Evolutionary conservation across 1,140 invertebrate species (phyloP).

Genomic region (Proales similis): DNA sequence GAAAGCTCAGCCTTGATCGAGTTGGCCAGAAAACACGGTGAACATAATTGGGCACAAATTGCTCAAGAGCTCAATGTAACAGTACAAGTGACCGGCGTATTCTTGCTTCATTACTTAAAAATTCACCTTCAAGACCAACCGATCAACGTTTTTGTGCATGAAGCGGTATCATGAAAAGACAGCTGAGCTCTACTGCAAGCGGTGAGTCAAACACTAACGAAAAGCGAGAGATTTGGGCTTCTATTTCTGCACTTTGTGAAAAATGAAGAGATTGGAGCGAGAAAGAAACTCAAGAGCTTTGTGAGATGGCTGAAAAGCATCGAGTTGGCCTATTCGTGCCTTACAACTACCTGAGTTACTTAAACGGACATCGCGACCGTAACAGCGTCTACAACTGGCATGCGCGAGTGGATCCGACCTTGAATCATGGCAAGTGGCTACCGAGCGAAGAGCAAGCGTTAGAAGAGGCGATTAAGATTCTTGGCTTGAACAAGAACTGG

Average conservation of each 20-base stretch:
- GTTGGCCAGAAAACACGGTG: slow-evolving; percentile 23
- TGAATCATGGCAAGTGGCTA: slow-evolving; percentile 32
- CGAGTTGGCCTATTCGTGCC: slow-evolving; percentile 14
- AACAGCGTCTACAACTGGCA: slow-evolving; percentile 20
- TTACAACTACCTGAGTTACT: slow-evolving; percentile 25
- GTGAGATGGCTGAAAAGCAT: slow-evolving; percentile 11
- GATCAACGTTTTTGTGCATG: slow-evolving; percentile 37
- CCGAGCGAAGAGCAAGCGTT: slow-evolving; percentile 22
- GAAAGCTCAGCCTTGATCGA: slow-evolving; percentile 17
- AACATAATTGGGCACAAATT: slow-evolving; percentile 35
- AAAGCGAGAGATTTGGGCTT: neutral
- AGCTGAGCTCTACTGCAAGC: slow-evolving; percentile 22
- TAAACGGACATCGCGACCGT: slow-evolving; percentile 23
- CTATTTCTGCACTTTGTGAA: neutral
- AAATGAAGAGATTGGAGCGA: slow-evolving; percentile 32
- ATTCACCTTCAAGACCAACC: too few species aligned
- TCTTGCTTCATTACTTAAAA: slow-evolving; percentile 13
- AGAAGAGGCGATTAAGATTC: slow-evolving; percentile 7
- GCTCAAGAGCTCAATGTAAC: slow-evolving; percentile 8
- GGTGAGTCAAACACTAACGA: neutral
- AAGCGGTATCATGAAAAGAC: slow-evolving; percentile 36
- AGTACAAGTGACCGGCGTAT: too few species aligned
- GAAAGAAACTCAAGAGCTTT: slow-evolving; percentile 23
- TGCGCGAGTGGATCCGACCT: slow-evolving; percentile 25
- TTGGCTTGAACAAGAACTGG: slow-evolving; percentile 23